Base-by-base conservation (phyloP, 2,888 invertebrate species). In the Thera obeliscata region DNA sequence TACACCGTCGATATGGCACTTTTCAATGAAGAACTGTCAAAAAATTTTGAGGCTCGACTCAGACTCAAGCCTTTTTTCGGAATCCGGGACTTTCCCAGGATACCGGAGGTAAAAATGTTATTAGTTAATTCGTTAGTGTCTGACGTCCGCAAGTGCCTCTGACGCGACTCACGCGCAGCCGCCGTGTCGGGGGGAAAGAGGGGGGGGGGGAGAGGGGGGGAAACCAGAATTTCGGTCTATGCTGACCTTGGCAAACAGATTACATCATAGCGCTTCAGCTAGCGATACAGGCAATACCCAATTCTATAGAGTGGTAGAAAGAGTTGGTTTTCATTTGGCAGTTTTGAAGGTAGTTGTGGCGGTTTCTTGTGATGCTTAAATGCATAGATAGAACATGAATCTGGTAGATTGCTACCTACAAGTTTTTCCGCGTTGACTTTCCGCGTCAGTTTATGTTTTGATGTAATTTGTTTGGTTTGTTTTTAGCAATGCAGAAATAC, bases 161-260 rank as follows among this genome's bases (percentile, higher is more conserved):
- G 74, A 73, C 71, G 70, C 74, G 74, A 67, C 71, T 66, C 74
- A 56, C 57, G 72, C 76, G 76, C 80, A 79, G 74, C 69, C 70
- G 67, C 71, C 54, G 65, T 71, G 75, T 72, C 69, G 76, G 71
- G 79, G 76, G 77, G 72, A 74, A 75, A 70, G 79, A 76, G 22
- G 22, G 22, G 22, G 22, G 22, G 22, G 22, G 22, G 22, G 22
- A 22, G 77, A 72, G 74, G 78, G 72, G 80, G 82, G 81, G 79
- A 92, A 93, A 91, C 93, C 90, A 90, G 91, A 91, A 91, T 91
- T 93, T 92, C 88, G 93, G 92, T 92, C 91, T 92, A 92, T 87
- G 83, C 83, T 91, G 93, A 93, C 93, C 93, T 93, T 93, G 90
- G 82, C 82, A 86, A 90, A 85, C 86, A 85, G 87, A 87, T 90